Evolutionary conservation across 2,888 invertebrate genomes (phyloP), one percentile per base, ranked within the genome.

Genomic region (Salpingus planirostris): DNA sequence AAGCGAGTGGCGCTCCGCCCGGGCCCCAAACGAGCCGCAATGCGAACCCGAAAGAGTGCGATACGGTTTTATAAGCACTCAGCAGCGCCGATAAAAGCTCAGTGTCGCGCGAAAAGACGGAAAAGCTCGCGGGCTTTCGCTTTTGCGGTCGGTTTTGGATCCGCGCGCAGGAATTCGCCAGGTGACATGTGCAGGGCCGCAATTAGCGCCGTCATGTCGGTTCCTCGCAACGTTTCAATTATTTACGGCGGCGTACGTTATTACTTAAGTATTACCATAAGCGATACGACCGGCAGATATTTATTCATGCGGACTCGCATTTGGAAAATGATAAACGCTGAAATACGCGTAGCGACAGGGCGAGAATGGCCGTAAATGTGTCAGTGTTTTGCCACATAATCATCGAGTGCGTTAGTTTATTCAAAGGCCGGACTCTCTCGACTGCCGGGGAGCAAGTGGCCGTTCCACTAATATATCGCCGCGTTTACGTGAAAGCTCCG

Each of bases 311-410:
- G 24, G 12, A 14, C 14, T 34, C 27, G 24, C 15, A 30, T 31
- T 30, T 35, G 21, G 11, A 27, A 36, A 31, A 36, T 31, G 27
- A 24, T 35, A 31, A 24, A 35, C 30, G 29, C 27, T 37, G 29
- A 29, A 37, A 29, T 24, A n/a, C 18, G 12, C 13, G 25, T 13
- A 15, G 29, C 26, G 36, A 30, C 27, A 33, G 36, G 25, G 38
- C 30, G 29, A 30, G 36, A 34, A 32, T 23, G 32, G 15, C 30
- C 27, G 34, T 42, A 39, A 42, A 42, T 29, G 39, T 39, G 42
- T 39, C 42, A 42, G 28, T 34, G 21, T 42, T 42, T 42, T 36
- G 36, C 39, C 42, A 37, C 39, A 42, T 42, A 42, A 42, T 39
- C 42, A 39, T 42, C 39, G 31, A 24, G 34, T 39, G 30, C 29